These are phyloP conservation scores for Rhynchophorus ferrugineus DNA, from an alignment of 1,140 invertebrate genomes.

Conservation along the genomic window DNA sequence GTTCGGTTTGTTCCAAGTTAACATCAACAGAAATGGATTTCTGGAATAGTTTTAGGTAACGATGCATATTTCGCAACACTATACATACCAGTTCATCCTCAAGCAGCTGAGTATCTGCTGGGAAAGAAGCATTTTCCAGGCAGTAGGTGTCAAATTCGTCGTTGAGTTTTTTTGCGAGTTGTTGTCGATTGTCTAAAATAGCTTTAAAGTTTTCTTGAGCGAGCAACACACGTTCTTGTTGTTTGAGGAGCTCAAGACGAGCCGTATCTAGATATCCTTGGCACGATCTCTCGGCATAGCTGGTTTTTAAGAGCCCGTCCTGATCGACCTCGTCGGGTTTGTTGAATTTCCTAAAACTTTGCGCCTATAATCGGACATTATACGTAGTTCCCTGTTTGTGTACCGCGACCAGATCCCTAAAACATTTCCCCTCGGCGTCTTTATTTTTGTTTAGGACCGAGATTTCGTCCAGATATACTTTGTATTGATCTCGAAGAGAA, in stretches of 20 bases:
- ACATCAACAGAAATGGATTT: neutral
- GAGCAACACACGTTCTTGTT: constrained; percentile 30
- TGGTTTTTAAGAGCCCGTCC: constrained; percentile 3
- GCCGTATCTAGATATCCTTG: constrained; percentile 15
- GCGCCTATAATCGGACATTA: constrained; percentile 8
- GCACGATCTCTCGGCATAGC: constrained; percentile 19
- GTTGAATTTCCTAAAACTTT: constrained; percentile 23
- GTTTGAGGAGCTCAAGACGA: constrained; percentile 15
- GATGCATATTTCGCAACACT: no score
- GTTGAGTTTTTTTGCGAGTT: constrained; percentile 20
- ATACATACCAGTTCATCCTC: constrained; percentile 9
- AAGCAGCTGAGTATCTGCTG: constrained; percentile 7
- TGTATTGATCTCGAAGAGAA: constrained; percentile 5
- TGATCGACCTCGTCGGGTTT: constrained; percentile 13
- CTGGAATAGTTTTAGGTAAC: neutral
- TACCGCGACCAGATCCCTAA: constrained; percentile 16
- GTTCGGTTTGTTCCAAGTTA: constrained; percentile 4
- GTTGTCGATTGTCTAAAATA: constrained; percentile 16
- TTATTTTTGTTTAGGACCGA: constrained; percentile 11
- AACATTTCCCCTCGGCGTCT: constrained; percentile 10
- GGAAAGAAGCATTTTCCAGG: no score
- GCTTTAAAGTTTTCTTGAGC: constrained; percentile 29
- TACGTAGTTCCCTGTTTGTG: neutral
- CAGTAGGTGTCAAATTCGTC: constrained; percentile 29
- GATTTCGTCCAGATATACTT: constrained; percentile 11